These are phyloP conservation scores for Sesia bembeciformis DNA, from an alignment of 2,888 invertebrate genomes.

Conservation along the genomic window DNA sequence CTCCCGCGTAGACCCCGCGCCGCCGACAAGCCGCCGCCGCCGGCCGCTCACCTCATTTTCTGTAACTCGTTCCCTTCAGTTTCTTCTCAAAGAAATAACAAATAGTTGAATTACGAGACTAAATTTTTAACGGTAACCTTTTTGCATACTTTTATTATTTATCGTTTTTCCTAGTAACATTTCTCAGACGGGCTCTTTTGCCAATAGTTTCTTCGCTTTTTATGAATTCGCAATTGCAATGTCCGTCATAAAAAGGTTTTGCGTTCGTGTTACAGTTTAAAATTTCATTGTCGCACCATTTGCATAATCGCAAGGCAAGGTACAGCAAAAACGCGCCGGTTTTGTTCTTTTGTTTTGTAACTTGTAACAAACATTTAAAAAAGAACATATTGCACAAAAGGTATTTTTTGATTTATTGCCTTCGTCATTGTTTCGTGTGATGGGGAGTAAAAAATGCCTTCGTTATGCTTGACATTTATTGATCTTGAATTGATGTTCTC, in stretches of 20 bases:
- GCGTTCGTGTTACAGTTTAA: slow-evolving; percentile 59
- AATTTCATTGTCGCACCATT: slow-evolving; percentile 61
- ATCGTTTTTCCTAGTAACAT: background rate
- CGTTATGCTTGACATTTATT: slow-evolving; percentile 43
- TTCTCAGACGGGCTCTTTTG: background rate
- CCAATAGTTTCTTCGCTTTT: slow-evolving; percentile 33
- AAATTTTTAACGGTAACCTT: background rate
- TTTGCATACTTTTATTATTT: background rate
- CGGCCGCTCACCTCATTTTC: no score
- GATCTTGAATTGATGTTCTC: slow-evolving; percentile 42
- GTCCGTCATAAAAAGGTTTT: slow-evolving; percentile 51
- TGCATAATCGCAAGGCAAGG: slow-evolving; percentile 67
- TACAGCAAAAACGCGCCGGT: slow-evolving; percentile 53
- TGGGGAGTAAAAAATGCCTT: slow-evolving; percentile 33
- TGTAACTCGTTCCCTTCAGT: background rate
- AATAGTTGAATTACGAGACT: background rate
- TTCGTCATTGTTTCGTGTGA: slow-evolving; percentile 36
- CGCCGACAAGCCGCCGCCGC: slow-evolving; percentile 13
- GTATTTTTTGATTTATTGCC: slow-evolving; percentile 63
- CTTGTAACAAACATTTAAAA: slow-evolving; percentile 41
- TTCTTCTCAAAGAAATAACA: background rate
- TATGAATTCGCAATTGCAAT: slow-evolving; percentile 47
- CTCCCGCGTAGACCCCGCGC: slow-evolving; percentile 73
- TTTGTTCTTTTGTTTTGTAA: slow-evolving; percentile 53
- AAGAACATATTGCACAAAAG: slow-evolving; percentile 54